Conservation (phyloP, 2,113 vertebrate genomes). For the Rhinichthys klamathensis region DNA sequence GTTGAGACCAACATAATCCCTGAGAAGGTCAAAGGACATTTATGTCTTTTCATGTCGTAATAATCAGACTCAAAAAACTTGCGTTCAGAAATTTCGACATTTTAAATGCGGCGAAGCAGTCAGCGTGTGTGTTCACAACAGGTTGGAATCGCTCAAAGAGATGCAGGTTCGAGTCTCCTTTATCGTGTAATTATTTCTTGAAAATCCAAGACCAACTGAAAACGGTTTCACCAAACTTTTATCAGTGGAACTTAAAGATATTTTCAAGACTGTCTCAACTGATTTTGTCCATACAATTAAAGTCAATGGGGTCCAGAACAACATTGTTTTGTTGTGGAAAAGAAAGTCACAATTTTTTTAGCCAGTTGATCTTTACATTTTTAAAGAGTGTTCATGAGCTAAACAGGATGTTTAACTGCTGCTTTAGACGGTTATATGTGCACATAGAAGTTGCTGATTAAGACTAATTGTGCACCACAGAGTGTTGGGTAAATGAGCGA, state of each 20-base stretch:
- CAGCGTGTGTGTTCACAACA: not conserved
- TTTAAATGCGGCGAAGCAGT: not conserved
- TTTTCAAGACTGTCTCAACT: not conserved
- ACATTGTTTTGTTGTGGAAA: not conserved
- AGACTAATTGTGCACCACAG: slow-evolving; percentile 30
- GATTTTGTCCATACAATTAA: not conserved
- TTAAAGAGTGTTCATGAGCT: slow-evolving; percentile 9
- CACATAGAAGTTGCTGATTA: slow-evolving; percentile 33
- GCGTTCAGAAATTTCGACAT: not conserved
- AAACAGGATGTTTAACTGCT: not conserved
- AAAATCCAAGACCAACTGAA: not conserved
- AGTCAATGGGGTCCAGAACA: not conserved
- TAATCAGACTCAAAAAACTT: not conserved
- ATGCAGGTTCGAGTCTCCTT: not conserved
- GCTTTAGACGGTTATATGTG: not conserved
- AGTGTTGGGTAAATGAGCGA: slow-evolving; percentile 30
- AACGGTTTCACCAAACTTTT: not conserved
- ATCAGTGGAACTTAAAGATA: not conserved
- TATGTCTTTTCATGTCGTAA: not conserved
- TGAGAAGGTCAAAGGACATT: slow-evolving; percentile 38
- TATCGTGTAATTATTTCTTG: not conserved
- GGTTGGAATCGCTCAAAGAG: not conserved
- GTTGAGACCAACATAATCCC: slow-evolving; percentile 20
- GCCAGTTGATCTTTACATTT: not conserved
- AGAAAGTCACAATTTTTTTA: not conserved